These are phyloP conservation scores for Tetrax tetrax DNA, from an alignment of 2,113 vertebrate species.

Conservation along the genomic window DNA sequence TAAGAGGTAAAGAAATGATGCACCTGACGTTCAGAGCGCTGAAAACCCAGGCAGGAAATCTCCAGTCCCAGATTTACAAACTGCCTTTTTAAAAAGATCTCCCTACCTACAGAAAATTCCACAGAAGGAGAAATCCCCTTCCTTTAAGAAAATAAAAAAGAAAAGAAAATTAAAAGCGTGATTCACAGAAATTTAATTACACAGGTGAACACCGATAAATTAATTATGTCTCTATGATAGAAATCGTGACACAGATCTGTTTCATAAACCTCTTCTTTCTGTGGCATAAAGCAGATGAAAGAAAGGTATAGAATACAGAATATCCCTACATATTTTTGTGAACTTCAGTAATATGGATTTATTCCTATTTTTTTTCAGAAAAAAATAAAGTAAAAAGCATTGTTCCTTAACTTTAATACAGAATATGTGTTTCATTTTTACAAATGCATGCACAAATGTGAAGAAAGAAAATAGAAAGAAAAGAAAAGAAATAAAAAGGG, in stretches of 20 bases:
- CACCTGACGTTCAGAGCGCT: neutral
- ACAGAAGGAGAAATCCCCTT: neutral
- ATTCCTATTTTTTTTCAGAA: neutral
- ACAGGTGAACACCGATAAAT: neutral
- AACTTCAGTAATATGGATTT: neutral
- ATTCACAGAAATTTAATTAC: neutral
- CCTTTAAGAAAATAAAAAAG: neutral
- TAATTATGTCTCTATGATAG: neutral
- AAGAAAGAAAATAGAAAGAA: neutral
- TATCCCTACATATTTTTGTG: neutral
- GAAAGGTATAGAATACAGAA: neutral
- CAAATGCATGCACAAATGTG: neutral
- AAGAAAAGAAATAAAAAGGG: neutral
- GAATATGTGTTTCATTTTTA: neutral
- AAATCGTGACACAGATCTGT: neutral
- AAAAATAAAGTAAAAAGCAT: neutral
- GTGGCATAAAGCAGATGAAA: neutral
- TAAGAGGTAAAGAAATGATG: neutral
- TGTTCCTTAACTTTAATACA: neutral
- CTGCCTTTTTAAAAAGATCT: neutral
- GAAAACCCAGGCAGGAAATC: neutral
- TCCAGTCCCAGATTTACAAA: neutral
- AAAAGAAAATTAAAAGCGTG: neutral
- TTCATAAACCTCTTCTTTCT: neutral
- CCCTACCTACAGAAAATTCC: neutral